A percentile compares a stretch with the other conserved stretches of the same genome.
These are phyloP conservation scores for Leuciscus waleckii DNA, from an alignment of 2,797 vertebrate species.

Conservation along the genomic window DNA sequence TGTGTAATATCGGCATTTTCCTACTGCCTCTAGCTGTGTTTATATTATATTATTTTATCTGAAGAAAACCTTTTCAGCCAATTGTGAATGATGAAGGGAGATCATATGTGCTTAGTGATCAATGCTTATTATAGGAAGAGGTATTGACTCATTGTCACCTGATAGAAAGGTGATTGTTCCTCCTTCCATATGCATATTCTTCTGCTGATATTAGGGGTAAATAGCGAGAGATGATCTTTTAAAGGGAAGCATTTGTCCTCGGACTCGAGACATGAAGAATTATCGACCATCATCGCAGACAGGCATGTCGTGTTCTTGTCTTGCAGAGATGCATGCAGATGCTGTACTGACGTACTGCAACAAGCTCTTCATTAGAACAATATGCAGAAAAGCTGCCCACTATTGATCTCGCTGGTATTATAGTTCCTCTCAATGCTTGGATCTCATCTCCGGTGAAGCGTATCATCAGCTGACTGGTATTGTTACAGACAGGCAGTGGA, in stretches of 20 bases:
- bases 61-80: conserved; percentile 19
- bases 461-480: conserved; percentile 37
- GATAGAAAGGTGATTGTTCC: conserved; percentile 56
- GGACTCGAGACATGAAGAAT: neutral
- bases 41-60: conserved; percentile 53
- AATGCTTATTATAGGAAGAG: conserved; percentile 58
- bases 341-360: conserved; percentile 11
- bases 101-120: conserved; percentile 52
- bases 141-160: conserved; percentile 57
- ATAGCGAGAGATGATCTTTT: conserved; percentile 7
- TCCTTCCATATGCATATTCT: conserved; percentile 23
- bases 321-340: conserved; percentile 16
- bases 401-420: conserved; percentile 40
- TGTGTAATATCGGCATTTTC: conserved; percentile 43
- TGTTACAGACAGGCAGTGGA: conserved; percentile 40
- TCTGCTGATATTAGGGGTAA: neutral
- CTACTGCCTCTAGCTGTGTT: conserved; percentile 46
- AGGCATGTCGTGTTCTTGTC: conserved; percentile 13
- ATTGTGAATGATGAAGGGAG: conserved; percentile 20
- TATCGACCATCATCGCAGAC: conserved; percentile 28
- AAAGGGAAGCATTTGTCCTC: conserved; percentile 7
- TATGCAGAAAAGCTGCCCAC: conserved; percentile 32
- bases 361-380: conserved; percentile 44
- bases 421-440: conserved; percentile 28
- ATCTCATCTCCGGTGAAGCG: conserved; percentile 38